Percentiles rank a stretch among this genome's conserved stretches.
These are phyloP conservation scores for Lemur catta DNA, from an alignment of 2,797 vertebrate species.

Conservation along the genomic window DNA sequence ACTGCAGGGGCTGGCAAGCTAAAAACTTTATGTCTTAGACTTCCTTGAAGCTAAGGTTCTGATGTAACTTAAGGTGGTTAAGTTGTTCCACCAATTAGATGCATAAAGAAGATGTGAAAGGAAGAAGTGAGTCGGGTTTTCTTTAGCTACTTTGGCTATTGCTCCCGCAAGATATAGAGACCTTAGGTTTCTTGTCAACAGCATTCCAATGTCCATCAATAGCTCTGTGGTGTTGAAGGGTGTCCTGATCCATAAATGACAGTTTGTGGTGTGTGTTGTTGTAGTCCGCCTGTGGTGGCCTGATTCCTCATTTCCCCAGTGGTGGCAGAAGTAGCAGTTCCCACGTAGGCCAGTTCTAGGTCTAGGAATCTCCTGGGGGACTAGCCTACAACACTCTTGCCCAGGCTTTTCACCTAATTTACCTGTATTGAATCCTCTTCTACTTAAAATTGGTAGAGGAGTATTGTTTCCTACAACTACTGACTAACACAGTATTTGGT, in stretches of 20 bases:
- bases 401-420: neutral
- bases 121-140: neutral
- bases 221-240: neutral
- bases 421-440: neutral
- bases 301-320: neutral
- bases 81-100: neutral
- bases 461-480: neutral
- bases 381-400: neutral
- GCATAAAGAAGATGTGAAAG: neutral
- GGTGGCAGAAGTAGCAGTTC: neutral
- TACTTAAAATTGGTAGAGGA: conserved; percentile 24
- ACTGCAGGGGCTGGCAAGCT: neutral
- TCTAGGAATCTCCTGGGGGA: neutral
- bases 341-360: neutral
- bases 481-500: neutral
- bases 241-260: neutral
- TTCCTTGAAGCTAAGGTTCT: neutral
- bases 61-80: neutral
- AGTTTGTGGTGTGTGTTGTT: neutral
- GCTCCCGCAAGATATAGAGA: neutral
- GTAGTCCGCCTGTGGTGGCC: neutral
- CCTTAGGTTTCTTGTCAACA: neutral
- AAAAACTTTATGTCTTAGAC: neutral
- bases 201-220: neutral
- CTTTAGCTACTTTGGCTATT: neutral